phyloP scores from a whole-genome alignment of 2,888 invertebrate species.

The Geophilus truncorum region DNA sequence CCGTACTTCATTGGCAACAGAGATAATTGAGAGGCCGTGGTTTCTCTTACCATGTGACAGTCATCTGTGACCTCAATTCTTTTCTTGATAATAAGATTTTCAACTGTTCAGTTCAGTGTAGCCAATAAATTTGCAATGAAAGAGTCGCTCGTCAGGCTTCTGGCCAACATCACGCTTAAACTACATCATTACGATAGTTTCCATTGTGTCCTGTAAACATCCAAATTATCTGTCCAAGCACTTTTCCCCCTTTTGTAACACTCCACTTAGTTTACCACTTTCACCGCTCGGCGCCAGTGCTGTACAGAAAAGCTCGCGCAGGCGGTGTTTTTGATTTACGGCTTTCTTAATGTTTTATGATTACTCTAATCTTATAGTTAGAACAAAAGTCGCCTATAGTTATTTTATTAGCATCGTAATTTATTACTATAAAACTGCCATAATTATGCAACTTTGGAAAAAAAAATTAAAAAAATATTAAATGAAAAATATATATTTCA shows the following conservation, averaged over 20 bases:
- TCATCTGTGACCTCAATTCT: slow-evolving; percentile 27
- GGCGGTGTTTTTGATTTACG: slow-evolving; percentile 1
- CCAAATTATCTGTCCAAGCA: neutral
- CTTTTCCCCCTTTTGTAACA: neutral
- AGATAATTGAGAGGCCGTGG: slow-evolving; percentile 27
- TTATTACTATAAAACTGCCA: too few relatives aligned
- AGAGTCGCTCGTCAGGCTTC: slow-evolving; percentile 4
- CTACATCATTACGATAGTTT: slow-evolving; percentile 14
- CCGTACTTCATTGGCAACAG: slow-evolving; percentile 14
- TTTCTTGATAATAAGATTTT: slow-evolving; percentile 27
- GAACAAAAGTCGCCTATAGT: neutral
- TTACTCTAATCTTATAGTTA: neutral
- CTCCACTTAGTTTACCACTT: neutral
- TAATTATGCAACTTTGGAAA: too few relatives aligned
- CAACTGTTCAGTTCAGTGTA: slow-evolving; percentile 13
- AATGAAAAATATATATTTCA: too few relatives aligned
- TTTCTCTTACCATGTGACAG: slow-evolving; percentile 27
- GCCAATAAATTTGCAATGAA: slow-evolving; percentile 23
- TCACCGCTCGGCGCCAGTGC: slow-evolving; percentile 1
- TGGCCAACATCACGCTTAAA: slow-evolving; percentile 21
- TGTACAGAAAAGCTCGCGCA: neutral
- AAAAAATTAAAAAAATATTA: too few relatives aligned
- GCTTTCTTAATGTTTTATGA: neutral
- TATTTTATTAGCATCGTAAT: neutral
- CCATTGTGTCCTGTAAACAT: neutral